A percentile compares a stretch with the other conserved stretches of the same genome.
Conservation (phyloP, 2,113 vertebrate species). For the Danionella cerebrum region DNA sequence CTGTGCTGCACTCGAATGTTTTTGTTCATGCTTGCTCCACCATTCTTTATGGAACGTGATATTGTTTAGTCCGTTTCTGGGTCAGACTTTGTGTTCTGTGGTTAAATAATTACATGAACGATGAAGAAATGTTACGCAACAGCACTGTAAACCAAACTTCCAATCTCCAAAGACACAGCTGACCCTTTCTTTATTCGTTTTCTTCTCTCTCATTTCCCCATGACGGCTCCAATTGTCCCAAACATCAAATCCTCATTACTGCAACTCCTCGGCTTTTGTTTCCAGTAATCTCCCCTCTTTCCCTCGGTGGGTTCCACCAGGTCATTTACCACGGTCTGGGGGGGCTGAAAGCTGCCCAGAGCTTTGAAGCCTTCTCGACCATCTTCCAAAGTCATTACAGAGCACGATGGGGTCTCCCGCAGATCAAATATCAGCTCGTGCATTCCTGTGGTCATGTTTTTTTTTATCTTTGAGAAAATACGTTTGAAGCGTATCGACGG, state of each 20-base stretch:
- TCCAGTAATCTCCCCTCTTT: not conserved
- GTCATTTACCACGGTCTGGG: slow-evolving; percentile 6
- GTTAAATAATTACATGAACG: too few species aligned
- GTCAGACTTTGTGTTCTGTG: too few species aligned
- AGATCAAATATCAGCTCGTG: slow-evolving; percentile 25
- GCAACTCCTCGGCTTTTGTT: not conserved
- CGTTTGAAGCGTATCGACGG: slow-evolving; percentile 25
- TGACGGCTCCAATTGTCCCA: not conserved
- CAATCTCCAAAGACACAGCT: not conserved
- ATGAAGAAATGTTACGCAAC: not conserved
- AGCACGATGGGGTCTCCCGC: slow-evolving; percentile 19
- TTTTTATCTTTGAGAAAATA: slow-evolving; percentile 28
- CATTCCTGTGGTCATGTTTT: slow-evolving; percentile 38
- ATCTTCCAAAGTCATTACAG: slow-evolving; percentile 18
- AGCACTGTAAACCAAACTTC: not conserved
- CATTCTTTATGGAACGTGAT: too few species aligned
- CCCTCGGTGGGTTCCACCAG: slow-evolving; percentile 12
- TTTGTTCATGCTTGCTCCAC: too few species aligned
- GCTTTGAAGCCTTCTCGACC: slow-evolving; percentile 8
- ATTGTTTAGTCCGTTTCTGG: too few species aligned
- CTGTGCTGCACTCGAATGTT: too few species aligned
- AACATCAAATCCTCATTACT: not conserved
- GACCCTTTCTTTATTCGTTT: not conserved
- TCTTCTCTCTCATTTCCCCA: not conserved
- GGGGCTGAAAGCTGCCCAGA: not conserved